phyloP scores from a whole-genome alignment of 1,140 invertebrate genomes.

The Cotesia chilonis region DNA sequence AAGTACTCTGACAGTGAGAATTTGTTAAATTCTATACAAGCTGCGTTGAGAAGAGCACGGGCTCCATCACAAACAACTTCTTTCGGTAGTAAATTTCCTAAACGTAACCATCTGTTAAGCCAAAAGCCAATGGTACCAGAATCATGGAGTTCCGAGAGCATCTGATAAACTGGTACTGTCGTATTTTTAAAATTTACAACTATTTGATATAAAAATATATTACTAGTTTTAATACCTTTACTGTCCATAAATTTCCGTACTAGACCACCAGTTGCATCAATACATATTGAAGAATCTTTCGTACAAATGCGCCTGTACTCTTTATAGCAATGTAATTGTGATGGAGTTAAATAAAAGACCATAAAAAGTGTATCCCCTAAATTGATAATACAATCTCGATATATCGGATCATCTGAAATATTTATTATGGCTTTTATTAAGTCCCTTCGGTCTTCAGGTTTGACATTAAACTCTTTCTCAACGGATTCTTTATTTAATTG shows the following conservation, averaged over 20 bases:
- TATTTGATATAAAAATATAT: slow-evolving; percentile 5
- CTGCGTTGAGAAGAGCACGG: not conserved
- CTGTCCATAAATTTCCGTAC: not conserved
- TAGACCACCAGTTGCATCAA: not conserved
- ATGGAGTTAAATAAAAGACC: not conserved
- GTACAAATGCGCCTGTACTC: not conserved
- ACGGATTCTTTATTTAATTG: slow-evolving; percentile 1
- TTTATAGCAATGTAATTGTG: not conserved
- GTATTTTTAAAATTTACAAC: not conserved
- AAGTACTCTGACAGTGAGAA: not conserved
- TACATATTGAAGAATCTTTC: not conserved
- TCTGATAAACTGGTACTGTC: not conserved
- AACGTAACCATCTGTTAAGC: not conserved
- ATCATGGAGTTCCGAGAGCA: not conserved
- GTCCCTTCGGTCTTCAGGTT: not conserved
- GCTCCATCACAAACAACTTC: not conserved
- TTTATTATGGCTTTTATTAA: not conserved
- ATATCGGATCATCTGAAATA: not conserved
- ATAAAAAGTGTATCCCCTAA: not conserved
- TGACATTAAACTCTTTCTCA: slow-evolving; percentile 1
- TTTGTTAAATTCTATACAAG: not conserved
- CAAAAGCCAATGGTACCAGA: not conserved
- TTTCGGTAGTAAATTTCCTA: not conserved
- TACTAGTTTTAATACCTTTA: not conserved
- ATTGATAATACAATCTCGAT: not conserved